Conservation (phyloP, 2,888 invertebrate genomes). For the Catocala nupta region DNA sequence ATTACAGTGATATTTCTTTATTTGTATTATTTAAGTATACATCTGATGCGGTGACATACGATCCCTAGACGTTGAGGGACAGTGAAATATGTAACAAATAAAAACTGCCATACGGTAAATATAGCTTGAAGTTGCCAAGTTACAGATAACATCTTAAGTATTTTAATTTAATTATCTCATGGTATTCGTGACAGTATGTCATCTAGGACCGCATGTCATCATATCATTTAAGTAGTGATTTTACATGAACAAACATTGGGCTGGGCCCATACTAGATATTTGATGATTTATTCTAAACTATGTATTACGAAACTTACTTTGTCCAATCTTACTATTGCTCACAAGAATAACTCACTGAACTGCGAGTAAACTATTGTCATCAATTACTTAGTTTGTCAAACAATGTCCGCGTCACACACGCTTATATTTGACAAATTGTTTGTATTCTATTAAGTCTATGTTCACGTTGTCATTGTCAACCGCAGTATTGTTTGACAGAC, state of each 20-base stretch:
- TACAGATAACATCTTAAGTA: background rate
- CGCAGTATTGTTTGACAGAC: conserved; percentile 17
- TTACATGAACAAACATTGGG: conserved; percentile 51
- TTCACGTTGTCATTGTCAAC: conserved; percentile 28
- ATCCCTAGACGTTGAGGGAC: conserved; percentile 10
- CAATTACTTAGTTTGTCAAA: conserved; percentile 29
- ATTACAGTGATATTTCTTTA: conserved; percentile 55
- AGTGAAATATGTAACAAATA: background rate
- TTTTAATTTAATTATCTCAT: conserved; percentile 14
- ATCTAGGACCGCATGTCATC: conserved; percentile 15
- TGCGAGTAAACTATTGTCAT: conserved; percentile 18
- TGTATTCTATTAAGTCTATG: conserved; percentile 39
- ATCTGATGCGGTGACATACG: conserved; percentile 17
- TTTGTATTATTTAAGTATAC: conserved; percentile 46
- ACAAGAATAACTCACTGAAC: conserved; percentile 23
- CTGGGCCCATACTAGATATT: conserved; percentile 51
- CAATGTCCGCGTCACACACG: conserved; percentile 1
- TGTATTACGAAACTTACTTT: conserved; percentile 22
- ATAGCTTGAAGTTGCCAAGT: background rate
- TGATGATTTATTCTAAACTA: conserved; percentile 44
- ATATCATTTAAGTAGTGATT: conserved; percentile 44
- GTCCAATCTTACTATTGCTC: conserved; percentile 44
- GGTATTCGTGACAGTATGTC: too few species aligned
- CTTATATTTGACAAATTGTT: conserved; percentile 25
- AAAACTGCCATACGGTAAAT: too few species aligned